A percentile compares a stretch with the other conserved stretches of the same genome.
Evolutionary conservation across 2,113 vertebrate genomes (phyloP).

Genomic region (Sporophila hypoxantha): DNA sequence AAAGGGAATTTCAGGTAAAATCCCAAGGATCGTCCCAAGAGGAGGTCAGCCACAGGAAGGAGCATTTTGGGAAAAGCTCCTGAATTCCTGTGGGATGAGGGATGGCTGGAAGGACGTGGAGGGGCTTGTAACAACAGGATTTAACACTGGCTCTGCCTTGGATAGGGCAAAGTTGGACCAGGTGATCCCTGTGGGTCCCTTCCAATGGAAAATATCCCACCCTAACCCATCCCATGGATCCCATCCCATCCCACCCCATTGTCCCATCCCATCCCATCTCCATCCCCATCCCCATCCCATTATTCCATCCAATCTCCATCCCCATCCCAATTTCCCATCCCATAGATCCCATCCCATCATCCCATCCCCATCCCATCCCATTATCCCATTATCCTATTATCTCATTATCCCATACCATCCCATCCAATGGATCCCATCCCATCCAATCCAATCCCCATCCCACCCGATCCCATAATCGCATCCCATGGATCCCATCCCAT

Average conservation of each 20-base stretch:
- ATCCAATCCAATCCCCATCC: background rate
- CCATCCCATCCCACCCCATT: background rate
- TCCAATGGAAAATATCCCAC: background rate
- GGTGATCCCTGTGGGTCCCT: background rate
- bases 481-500: no score
- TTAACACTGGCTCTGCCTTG: rapidly evolving
- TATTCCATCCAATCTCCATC: background rate
- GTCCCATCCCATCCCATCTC: no score
- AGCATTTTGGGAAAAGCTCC: background rate
- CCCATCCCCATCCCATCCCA: no score
- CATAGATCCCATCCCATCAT: no score
- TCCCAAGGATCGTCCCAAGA: rapidly evolving
- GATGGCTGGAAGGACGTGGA: background rate
- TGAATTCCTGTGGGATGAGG: background rate
- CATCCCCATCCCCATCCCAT: no score
- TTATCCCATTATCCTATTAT: no score
- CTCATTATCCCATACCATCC: no score
- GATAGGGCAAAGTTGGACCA: rapidly evolving
- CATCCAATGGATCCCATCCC: no score
- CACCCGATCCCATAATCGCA: no score
- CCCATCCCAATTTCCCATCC: background rate
- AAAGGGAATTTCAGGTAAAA: background rate
- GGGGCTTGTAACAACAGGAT: rapidly evolving
- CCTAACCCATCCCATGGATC: background rate
- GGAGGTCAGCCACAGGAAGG: background rate